phyloP scores from a whole-genome alignment of 1,140 invertebrate genomes.

The Platyscapa corneri region DNA sequence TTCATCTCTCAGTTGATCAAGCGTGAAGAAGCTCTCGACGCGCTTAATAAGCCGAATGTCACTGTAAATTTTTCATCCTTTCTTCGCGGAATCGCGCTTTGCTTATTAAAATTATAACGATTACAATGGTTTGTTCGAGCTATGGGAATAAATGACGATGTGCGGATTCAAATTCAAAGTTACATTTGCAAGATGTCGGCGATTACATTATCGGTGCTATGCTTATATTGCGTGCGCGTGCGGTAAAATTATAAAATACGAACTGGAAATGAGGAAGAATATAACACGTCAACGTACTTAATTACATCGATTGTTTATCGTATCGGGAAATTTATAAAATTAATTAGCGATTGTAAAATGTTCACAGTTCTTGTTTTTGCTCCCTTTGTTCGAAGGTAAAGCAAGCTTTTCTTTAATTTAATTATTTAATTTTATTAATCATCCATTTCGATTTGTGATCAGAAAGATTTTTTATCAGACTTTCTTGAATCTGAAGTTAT shows the following conservation, averaged over 20 bases:
- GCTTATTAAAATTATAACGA: slow-evolving; percentile 12
- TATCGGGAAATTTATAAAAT: slow-evolving; percentile 33
- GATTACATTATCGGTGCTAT: too few relatives aligned
- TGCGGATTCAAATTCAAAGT: background rate
- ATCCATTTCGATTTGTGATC: background rate
- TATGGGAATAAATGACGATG: background rate
- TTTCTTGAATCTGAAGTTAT: too few relatives aligned
- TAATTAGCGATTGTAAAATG: slow-evolving; percentile 28
- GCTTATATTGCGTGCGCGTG: too few relatives aligned
- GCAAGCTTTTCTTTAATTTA: background rate
- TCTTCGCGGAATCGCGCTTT: slow-evolving; percentile 9
- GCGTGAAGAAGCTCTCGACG: background rate
- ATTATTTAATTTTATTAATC: background rate
- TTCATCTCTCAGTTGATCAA: slow-evolving; percentile 36
- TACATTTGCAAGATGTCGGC: too few relatives aligned
- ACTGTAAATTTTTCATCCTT: slow-evolving; percentile 35
- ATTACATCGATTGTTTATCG: slow-evolving; percentile 33
- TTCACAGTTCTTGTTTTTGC: background rate
- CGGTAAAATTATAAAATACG: background rate
- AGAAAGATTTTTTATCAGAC: background rate
- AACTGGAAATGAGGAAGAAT: background rate
- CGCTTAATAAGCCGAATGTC: slow-evolving; percentile 30
- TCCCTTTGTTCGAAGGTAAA: background rate
- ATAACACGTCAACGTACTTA: background rate
- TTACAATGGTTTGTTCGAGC: background rate